Evolutionary conservation across 2,113 vertebrate species (phyloP).

Genomic region (Paedocypris sp.): DNA sequence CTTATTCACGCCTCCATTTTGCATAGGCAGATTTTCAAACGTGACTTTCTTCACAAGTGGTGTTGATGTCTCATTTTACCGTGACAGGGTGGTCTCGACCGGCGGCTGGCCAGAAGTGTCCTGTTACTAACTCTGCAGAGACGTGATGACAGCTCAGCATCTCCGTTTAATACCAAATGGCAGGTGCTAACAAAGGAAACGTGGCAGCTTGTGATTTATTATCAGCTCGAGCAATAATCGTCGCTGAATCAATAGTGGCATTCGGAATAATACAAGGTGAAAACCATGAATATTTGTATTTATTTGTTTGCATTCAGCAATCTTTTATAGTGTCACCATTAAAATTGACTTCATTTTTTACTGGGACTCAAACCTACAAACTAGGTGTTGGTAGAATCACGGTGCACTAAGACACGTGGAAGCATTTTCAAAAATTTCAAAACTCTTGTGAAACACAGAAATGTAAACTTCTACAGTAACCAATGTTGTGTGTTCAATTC

Average conservation of each 20-base stretch:
- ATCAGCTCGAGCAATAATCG: background rate
- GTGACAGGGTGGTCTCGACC: background rate
- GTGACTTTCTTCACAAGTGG: background rate
- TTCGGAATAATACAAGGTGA: constrained; percentile 1
- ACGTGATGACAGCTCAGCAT: background rate
- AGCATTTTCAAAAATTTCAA: no score
- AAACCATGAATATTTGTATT: background rate
- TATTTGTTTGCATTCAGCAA: no score
- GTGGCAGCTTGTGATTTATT: background rate
- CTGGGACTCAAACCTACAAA: no score
- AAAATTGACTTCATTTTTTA: no score
- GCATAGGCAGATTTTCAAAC: no score
- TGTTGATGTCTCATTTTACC: background rate
- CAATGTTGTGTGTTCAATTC: no score
- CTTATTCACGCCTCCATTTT: background rate
- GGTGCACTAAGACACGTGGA: no score
- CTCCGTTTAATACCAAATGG: background rate
- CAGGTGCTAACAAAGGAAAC: constrained; percentile 1
- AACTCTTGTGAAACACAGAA: no score
- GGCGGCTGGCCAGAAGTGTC: background rate
- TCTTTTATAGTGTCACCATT: background rate
- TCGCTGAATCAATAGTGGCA: background rate
- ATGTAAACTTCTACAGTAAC: no score
- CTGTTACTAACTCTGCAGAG: background rate
- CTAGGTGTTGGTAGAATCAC: no score